Evolutionary conservation across 2,888 invertebrate genomes (phyloP).

Genomic region (Clusia tigrina): DNA sequence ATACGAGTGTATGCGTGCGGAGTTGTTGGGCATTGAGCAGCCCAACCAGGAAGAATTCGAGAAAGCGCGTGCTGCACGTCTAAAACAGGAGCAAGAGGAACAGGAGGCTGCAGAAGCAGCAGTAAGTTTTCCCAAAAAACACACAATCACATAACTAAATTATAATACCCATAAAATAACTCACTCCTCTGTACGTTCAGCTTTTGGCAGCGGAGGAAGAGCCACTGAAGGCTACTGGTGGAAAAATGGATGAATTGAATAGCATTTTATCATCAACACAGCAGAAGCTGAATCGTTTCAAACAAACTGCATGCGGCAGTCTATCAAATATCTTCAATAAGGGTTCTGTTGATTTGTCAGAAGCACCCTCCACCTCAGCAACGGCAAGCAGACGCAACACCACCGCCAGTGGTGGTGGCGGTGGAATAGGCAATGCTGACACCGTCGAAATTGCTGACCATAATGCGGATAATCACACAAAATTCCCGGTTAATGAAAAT

Average conservation of each 20-base stretch:
- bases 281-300: constrained; percentile 82
- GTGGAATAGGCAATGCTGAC: constrained; percentile 46
- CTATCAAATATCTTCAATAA: constrained; percentile 74
- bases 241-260: constrained; percentile 82
- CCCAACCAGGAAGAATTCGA: constrained; percentile 75
- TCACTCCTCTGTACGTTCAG: constrained; percentile 58
- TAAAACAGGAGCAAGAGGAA: constrained; percentile 56
- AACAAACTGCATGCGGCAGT: constrained; percentile 77
- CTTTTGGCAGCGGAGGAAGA: constrained; percentile 74
- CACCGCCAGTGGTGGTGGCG: constrained; percentile 63
- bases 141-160: no score
- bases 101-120: constrained; percentile 66
- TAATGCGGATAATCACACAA: constrained; percentile 65
- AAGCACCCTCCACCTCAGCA: constrained; percentile 38
- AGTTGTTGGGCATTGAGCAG: constrained; percentile 75
- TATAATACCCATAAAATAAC: neutral
- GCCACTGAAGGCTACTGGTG: constrained; percentile 70
- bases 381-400: constrained; percentile 44
- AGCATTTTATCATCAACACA: constrained; percentile 82
- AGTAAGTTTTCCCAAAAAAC: constrained; percentile 60
- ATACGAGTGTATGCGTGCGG: constrained; percentile 81
- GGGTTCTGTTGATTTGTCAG: constrained; percentile 64
- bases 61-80: constrained; percentile 66
- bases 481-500: constrained; percentile 55
- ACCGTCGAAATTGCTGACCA: constrained; percentile 47